Percentiles rank a stretch among this genome's conserved stretches.
phyloP scores from a whole-genome alignment of 2,113 vertebrate genomes.

The Mesitornis unicolor region DNA sequence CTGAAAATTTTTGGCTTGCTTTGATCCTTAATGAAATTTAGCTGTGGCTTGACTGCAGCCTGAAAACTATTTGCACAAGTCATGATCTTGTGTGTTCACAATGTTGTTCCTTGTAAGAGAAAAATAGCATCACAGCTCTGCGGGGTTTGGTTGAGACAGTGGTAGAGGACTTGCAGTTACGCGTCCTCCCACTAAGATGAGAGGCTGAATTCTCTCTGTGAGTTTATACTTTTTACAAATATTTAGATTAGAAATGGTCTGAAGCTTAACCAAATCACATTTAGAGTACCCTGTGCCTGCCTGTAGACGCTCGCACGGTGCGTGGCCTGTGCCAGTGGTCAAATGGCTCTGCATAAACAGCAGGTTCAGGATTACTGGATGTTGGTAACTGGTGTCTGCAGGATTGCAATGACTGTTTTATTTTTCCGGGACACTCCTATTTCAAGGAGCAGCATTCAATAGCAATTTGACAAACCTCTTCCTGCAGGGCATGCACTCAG shows the following conservation, averaged over 20 bases:
- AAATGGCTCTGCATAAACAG: neutral
- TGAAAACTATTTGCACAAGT: neutral
- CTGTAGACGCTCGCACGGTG: fast-evolving
- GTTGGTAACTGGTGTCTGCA: neutral
- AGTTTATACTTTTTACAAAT: conserved; percentile 14
- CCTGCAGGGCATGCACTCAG: fast-evolving
- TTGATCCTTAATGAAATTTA: conserved; percentile 31
- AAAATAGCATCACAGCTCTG: neutral
- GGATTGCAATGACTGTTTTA: neutral
- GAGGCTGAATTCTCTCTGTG: neutral
- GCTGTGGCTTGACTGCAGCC: conserved; percentile 2
- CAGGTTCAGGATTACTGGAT: neutral
- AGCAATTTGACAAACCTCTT: neutral
- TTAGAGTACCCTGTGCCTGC: neutral
- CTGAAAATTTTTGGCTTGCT: neutral
- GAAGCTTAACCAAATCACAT: neutral
- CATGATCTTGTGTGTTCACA: neutral
- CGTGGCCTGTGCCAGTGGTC: neutral
- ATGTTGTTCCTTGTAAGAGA: neutral
- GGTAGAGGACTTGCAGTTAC: neutral
- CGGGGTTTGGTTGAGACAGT: neutral
- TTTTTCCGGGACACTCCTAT: neutral
- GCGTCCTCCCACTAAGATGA: neutral
- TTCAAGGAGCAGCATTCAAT: neutral
- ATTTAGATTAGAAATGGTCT: neutral